A percentile compares a stretch with the other conserved stretches of the same genome.
These are phyloP conservation scores for Ellobium chinense DNA, from an alignment of 2,888 invertebrate species.

Conservation along the genomic window DNA sequence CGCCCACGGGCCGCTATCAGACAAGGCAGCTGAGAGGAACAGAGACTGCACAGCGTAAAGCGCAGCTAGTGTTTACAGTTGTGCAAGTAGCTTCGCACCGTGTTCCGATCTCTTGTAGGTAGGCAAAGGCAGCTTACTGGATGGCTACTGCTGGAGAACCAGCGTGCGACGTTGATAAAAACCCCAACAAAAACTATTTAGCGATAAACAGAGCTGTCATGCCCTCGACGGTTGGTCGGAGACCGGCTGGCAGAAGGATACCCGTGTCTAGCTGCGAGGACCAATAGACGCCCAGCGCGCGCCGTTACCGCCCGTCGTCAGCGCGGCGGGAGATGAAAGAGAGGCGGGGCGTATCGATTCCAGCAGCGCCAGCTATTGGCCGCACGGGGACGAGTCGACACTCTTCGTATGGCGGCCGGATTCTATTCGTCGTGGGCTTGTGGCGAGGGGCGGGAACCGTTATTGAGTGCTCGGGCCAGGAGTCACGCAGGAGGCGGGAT, in stretches of 20 bases:
- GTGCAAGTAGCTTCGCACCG: slow-evolving; percentile 5
- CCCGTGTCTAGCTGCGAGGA: not conserved
- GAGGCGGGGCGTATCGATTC: not conserved
- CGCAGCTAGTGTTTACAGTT: slow-evolving; percentile 35
- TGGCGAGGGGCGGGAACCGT: not conserved
- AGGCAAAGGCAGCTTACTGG: slow-evolving; percentile 2
- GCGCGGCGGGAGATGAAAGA: not conserved
- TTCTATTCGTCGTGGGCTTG: slow-evolving; percentile 2
- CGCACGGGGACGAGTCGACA: not conserved
- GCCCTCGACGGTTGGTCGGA: not conserved
- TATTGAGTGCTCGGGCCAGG: not conserved
- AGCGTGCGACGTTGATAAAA: slow-evolving; percentile 34
- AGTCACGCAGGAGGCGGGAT: not conserved
- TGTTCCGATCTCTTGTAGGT: not conserved
- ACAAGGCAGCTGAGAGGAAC: not conserved
- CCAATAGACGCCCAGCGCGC: not conserved
- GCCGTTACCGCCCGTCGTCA: slow-evolving; percentile 5
- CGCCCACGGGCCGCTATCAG: slow-evolving; percentile 19
- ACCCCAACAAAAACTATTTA: slow-evolving; percentile 27
- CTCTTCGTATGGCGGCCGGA: not conserved
- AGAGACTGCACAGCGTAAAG: not conserved
- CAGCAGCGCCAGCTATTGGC: not conserved
- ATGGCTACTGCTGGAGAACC: slow-evolving; percentile 23
- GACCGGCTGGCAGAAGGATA: not conserved
- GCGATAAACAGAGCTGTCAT: slow-evolving; percentile 30